Evolutionary conservation across 2,888 invertebrate species (phyloP).

Genomic region (Prionchulus punctatus): DNA sequence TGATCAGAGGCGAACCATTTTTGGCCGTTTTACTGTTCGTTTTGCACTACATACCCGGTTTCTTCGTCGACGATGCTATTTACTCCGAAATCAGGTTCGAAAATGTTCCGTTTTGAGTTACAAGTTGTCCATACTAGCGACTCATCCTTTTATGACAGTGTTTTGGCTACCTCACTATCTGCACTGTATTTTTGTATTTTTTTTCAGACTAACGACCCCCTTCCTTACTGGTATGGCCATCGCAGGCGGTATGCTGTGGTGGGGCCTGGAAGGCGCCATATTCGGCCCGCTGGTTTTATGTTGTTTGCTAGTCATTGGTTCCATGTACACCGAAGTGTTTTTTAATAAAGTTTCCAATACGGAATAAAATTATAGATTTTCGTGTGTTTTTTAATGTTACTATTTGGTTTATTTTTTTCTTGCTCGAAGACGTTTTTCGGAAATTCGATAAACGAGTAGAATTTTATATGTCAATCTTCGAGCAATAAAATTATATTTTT

Average conservation of each 20-base stretch:
- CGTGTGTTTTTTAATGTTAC: too few relatives aligned
- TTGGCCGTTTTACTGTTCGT: conserved; percentile 61
- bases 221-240: conserved; percentile 85
- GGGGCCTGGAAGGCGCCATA: conserved; percentile 85
- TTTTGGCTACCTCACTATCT: too few relatives aligned
- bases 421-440: too few relatives aligned
- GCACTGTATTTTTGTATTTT: conserved; percentile 6
- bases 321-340: conserved; percentile 5
- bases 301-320: conserved; percentile 57
- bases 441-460: too few relatives aligned
- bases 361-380: too few relatives aligned
- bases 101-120: not conserved
- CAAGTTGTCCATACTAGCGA: too few relatives aligned
- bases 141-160: not conserved
- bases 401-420: too few relatives aligned
- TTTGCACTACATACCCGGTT: conserved; percentile 73
- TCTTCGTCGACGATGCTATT: conserved; percentile 76
- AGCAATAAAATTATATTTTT: too few relatives aligned
- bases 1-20: conserved; percentile 64
- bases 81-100: conserved; percentile 71
- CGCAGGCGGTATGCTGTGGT: conserved; percentile 85
- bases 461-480: too few relatives aligned
- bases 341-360: conserved; percentile 1
- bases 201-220: conserved; percentile 64
- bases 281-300: conserved; percentile 80